Conservation (phyloP, 2,113 vertebrate genomes). For the Romanogobio albipinnatus region DNA sequence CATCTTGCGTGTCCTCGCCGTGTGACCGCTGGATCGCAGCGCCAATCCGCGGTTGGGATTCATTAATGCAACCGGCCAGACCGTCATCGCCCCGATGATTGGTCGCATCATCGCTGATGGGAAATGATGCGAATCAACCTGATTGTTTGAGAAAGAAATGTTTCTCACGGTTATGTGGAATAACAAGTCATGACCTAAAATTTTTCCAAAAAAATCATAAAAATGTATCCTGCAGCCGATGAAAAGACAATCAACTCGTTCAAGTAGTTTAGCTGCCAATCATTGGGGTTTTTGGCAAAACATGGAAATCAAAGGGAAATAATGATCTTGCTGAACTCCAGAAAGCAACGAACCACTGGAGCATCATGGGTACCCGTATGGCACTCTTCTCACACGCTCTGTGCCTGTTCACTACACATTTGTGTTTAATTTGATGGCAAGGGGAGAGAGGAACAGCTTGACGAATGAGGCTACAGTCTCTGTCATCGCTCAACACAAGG, state of each 20-base stretch:
- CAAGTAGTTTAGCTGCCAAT: background rate
- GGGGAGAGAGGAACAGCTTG: constrained; percentile 67
- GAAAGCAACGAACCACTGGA: background rate
- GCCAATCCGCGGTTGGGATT: constrained; percentile 43
- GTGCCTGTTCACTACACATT: constrained; percentile 65
- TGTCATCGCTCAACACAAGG: constrained; percentile 74
- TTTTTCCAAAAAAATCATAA: constrained; percentile 1
- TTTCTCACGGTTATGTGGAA: constrained; percentile 10
- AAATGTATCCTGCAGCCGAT: constrained; percentile 9
- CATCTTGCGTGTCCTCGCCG: constrained; percentile 21
- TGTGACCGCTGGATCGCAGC: constrained; percentile 51
- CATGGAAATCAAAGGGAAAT: background rate
- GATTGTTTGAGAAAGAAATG: constrained; percentile 17
- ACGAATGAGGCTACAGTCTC: constrained; percentile 65
- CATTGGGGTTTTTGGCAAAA: background rate
- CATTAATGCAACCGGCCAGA: constrained; percentile 23
- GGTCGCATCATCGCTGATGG: constrained; percentile 5
- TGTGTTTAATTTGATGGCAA: constrained; percentile 75
- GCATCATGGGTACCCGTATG: constrained; percentile 8
- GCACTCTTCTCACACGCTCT: constrained; percentile 34
- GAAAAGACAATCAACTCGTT: background rate
- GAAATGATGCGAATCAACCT: constrained; percentile 7
- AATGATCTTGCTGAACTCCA: background rate
- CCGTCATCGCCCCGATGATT: background rate
- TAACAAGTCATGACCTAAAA: constrained; percentile 14